These are phyloP conservation scores for Camponotus floridanus DNA, from an alignment of 1,140 invertebrate species.

Conservation along the genomic window DNA sequence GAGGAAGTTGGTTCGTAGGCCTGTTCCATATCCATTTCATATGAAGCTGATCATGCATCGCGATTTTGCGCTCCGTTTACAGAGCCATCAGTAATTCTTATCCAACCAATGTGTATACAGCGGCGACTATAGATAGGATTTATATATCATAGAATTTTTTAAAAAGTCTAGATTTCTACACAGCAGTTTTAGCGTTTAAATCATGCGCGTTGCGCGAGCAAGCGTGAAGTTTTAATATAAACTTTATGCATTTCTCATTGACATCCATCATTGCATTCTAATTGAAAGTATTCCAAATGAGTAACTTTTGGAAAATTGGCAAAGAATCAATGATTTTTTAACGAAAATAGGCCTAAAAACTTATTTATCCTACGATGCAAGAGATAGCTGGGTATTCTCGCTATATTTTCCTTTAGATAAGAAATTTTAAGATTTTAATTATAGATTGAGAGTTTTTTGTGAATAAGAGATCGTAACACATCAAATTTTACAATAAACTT, in stretches of 20 bases:
- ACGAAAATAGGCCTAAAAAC: conserved; percentile 66
- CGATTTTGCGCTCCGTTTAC: conserved; percentile 63
- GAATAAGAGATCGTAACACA: neutral
- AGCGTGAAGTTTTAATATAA: conserved; percentile 59
- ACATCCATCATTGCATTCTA: conserved; percentile 59
- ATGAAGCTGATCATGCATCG: conserved; percentile 52
- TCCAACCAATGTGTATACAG: conserved; percentile 76
- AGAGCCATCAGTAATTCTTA: conserved; percentile 65
- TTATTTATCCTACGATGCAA: conserved; percentile 18
- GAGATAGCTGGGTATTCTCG: conserved; percentile 26
- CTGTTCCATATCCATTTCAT: conserved; percentile 61
- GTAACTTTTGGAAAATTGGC: conserved; percentile 24
- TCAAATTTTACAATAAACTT: conserved; percentile 42
- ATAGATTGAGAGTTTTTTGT: conserved; percentile 5
- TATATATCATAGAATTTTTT: conserved; percentile 78
- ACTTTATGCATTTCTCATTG: conserved; percentile 55
- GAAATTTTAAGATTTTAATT: conserved; percentile 45
- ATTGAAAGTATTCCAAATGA: conserved; percentile 50
- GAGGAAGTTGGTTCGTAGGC: conserved; percentile 84
- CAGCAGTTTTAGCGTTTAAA: conserved; percentile 61
- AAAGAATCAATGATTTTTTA: conserved; percentile 63
- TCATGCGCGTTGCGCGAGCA: conserved; percentile 53
- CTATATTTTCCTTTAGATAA: conserved; percentile 32
- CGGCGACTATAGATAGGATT: conserved; percentile 76
- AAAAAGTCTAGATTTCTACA: conserved; percentile 77